Base-by-base conservation (phyloP, 2,888 invertebrate genomes). In the Criorhina ranunculi region DNA sequence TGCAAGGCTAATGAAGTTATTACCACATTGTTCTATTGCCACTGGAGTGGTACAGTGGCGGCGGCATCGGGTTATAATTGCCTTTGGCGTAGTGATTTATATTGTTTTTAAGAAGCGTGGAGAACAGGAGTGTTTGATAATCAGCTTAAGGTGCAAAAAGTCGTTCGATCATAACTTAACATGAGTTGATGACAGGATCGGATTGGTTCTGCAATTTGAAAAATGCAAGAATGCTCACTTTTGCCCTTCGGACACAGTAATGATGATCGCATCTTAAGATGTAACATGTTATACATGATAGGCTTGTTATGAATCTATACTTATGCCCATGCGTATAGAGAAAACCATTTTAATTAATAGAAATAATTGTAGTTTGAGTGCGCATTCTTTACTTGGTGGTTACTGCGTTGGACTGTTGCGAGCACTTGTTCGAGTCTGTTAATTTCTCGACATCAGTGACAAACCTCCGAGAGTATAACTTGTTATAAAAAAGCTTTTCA, bases 1-100 rank as follows among this genome's bases (percentile, higher is more conserved):
- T 78, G 49, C 57, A 9, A 46, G 60, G 44, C 64, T 80, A 85
- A 85, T 85, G 85, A 80, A 85, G 85, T 85, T 85, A 85, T 85
- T 80, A 80, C 51, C 29, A 51, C 69, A 85, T 85, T 80, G 80
- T 80, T 80, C 76, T 62, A 53, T 33, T 40, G 49, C 73, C 60
- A 31, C 51, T 59, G 53, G 9, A 59, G 44, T 62, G 40, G 60
- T 44, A 37, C 37, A 53, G 33, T 46, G 51, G 62, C 75, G 69
- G 60, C 75, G 69, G 60, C 64, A 46, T 67, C 31, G 35, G 62
- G 12, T 70, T 85, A 75, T 85, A 85, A 85, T 79, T 85, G 80
- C 85, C 69, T 76, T 31, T 29, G 57, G 64, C 66, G 33, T 17
- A 70, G 85, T 85, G 80, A 76, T 85, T 85, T 85, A 80, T 85